These are phyloP conservation scores for Paramormyrops hopkinsi DNA, from an alignment of 2,797 vertebrate genomes.

Conservation along the genomic window DNA sequence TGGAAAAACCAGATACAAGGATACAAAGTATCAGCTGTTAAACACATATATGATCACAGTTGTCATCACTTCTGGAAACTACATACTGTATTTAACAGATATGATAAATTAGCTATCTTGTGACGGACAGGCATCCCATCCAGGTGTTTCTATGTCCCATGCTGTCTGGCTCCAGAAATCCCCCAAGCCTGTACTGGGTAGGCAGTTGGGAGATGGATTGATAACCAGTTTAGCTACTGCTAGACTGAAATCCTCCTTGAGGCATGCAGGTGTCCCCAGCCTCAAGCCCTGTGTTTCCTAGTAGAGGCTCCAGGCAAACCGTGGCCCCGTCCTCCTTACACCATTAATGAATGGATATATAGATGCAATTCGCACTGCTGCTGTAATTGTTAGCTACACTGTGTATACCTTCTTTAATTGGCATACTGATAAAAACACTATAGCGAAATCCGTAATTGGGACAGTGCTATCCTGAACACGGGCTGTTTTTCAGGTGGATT, in stretches of 20 bases:
- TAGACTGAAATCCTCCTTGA: not conserved
- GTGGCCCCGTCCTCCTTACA: not conserved
- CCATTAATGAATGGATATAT: not conserved
- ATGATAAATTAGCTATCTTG: not conserved
- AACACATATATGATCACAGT: not conserved
- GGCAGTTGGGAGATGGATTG: not conserved
- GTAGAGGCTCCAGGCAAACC: not conserved
- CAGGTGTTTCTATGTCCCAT: not conserved
- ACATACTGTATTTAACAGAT: not conserved
- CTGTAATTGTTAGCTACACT: not conserved
- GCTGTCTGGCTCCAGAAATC: not conserved
- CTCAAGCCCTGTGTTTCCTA: not conserved
- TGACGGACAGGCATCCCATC: not conserved
- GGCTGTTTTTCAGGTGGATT: not conserved
- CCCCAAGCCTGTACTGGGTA: not conserved
- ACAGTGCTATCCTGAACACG: not conserved
- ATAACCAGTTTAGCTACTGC: not conserved
- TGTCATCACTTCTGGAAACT: not conserved
- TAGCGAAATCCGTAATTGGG: not conserved
- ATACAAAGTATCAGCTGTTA: not conserved
- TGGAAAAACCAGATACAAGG: not conserved
- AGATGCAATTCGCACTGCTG: not conserved
- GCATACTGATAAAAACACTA: not conserved
- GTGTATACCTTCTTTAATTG: not conserved
- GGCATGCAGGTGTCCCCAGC: not conserved